A percentile compares a stretch with the other conserved stretches of the same genome.
Conservation (phyloP, 1,140 invertebrate genomes). For the Macrobrachium nipponense region DNA sequence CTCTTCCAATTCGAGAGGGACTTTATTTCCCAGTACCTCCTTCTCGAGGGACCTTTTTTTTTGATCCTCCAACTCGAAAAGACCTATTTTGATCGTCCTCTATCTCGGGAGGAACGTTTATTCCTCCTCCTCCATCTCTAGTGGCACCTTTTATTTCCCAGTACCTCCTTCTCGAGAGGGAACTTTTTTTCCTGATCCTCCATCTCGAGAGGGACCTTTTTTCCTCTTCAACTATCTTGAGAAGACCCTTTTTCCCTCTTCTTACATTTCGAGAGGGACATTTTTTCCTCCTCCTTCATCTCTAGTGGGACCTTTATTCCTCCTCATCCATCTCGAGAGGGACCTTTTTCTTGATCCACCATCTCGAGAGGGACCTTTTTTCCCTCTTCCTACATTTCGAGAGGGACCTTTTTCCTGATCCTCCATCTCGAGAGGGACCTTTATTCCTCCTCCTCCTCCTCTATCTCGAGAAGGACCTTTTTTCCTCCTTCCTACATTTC, state of each 20-base stretch:
- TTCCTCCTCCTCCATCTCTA: not conserved
- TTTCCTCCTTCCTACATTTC: not conserved
- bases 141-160: too few relatives aligned
- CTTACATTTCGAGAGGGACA: not conserved
- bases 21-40: too few relatives aligned
- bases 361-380: not conserved
- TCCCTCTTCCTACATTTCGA: not conserved
- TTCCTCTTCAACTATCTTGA: not conserved
- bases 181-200: not conserved
- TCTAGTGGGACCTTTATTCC: not conserved
- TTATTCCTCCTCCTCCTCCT: not conserved
- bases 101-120: too few relatives aligned
- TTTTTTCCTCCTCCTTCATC: not conserved
- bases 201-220: not conserved
- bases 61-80: too few relatives aligned
- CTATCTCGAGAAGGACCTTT: not conserved
- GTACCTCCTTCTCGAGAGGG: too few relatives aligned
- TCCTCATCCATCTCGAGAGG: not conserved
- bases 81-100: too few relatives aligned
- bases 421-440: not conserved
- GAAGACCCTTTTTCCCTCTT: not conserved
- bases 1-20: too few relatives aligned
- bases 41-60: too few relatives aligned
- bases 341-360: too few relatives aligned
- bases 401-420: not conserved